Evolutionary conservation across 2,797 vertebrate genomes (phyloP).

Genomic region (Masticophis lateralis): DNA sequence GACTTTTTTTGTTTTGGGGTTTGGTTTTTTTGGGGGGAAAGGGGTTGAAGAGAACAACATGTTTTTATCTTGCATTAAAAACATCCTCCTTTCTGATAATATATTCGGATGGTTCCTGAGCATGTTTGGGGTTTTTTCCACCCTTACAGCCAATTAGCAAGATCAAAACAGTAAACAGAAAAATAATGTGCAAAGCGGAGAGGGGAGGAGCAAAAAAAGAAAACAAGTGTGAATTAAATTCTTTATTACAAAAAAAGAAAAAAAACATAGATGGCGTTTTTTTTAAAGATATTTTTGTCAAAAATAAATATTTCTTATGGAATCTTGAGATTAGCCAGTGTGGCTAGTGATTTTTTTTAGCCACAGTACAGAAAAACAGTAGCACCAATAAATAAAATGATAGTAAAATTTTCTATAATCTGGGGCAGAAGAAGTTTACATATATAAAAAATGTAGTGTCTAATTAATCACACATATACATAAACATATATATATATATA

Average conservation of each 20-base stretch:
- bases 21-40: background rate
- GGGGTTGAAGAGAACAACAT: background rate
- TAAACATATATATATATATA: constrained; percentile 77
- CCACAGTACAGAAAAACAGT: constrained; percentile 83
- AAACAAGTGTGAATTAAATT: constrained; percentile 79
- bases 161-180: constrained; percentile 31
- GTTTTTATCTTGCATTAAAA: background rate
- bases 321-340: constrained; percentile 84
- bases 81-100: background rate
- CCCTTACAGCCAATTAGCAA: background rate
- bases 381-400: constrained; percentile 86
- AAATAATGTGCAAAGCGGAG: constrained; percentile 53
- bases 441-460: constrained; percentile 80
- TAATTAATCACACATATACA: constrained; percentile 84
- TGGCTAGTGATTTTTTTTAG: constrained; percentile 82
- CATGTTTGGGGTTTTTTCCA: background rate
- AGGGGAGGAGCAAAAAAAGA: constrained; percentile 38
- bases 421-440: constrained; percentile 71
- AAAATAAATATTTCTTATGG: constrained; percentile 99
- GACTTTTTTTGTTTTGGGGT: background rate
- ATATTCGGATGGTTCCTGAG: background rate
- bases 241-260: constrained; percentile 80
- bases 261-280: constrained; percentile 63
- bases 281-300: constrained; percentile 95
- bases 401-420: constrained; percentile 81